Conservation (phyloP, 2,113 vertebrate genomes). For the Lucifuga dentata region DNA sequence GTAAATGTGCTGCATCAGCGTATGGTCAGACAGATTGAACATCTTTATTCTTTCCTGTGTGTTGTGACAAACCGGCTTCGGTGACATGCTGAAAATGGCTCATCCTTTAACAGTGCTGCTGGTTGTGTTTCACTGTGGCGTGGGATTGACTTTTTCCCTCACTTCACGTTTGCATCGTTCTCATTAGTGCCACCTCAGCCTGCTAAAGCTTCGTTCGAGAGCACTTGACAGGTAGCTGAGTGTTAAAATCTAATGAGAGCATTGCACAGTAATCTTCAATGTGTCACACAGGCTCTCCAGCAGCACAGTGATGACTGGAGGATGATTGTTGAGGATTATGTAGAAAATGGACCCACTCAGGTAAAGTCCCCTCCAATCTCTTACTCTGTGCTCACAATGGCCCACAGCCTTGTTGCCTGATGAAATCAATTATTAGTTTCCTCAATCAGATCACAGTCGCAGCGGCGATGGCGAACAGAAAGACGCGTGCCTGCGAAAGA, state of each 20-base stretch:
- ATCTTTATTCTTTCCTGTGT: slow-evolving; percentile 31
- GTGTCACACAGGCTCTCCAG: slow-evolving; percentile 56
- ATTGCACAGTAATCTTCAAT: slow-evolving; percentile 71
- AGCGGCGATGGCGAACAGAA: neutral
- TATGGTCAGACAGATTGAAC: too few relatives aligned
- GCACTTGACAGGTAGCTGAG: slow-evolving; percentile 72
- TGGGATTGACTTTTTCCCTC: slow-evolving; percentile 59
- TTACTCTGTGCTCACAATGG: slow-evolving; percentile 43
- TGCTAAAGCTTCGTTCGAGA: slow-evolving; percentile 71
- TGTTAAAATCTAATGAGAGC: slow-evolving; percentile 76
- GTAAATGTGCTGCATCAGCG: too few relatives aligned
- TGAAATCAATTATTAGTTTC: slow-evolving; percentile 75
- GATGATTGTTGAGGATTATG: slow-evolving; percentile 77
- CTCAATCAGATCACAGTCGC: slow-evolving; percentile 24
- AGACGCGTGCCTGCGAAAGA: slow-evolving; percentile 2
- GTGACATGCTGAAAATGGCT: slow-evolving; percentile 38
- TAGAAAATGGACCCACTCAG: slow-evolving; percentile 76
- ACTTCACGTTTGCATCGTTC: slow-evolving; percentile 37
- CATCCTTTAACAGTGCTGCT: slow-evolving; percentile 35
- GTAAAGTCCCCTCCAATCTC: slow-evolving; percentile 69
- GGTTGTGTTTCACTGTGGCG: slow-evolving; percentile 19
- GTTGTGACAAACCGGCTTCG: slow-evolving; percentile 20
- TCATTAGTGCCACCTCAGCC: slow-evolving; percentile 60
- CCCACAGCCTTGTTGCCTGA: slow-evolving; percentile 44
- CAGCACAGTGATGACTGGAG: slow-evolving; percentile 50